Evolutionary conservation across 2,797 vertebrate species (phyloP), one percentile per base, ranked within the genome.

Genomic region (Okamejei kenojei): DNA sequence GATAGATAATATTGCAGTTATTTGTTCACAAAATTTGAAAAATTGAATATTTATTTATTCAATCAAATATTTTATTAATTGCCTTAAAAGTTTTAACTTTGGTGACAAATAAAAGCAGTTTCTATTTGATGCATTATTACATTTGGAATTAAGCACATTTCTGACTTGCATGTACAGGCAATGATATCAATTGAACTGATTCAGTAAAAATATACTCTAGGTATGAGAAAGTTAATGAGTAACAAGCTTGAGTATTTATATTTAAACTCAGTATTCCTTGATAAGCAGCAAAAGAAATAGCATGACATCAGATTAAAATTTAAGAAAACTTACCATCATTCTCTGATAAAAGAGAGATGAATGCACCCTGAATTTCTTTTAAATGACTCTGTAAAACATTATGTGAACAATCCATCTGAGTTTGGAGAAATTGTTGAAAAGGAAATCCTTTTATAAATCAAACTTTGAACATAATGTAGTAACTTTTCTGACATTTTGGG

Each of bases 301-400:
- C 35, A 88, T 15, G 76, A 13, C 35, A 2, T n/a, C 26, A 76
- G 88, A 38, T 73, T 91, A 91, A 91, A 91, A 1, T 4, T 45
- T 26, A 26, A 93, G 21, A 10, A 61, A 95, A 96, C 98, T 97
- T 96, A 99, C 99, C 99, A 94, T 99, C 99, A 73, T 97, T 97
- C 93, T 99, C 99, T 63, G 99, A 99, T 74, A 99, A 96, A 95
- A 98, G 94, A 11, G 97, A 98, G 96, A 99, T 98, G 96, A 99
- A 99, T 1, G 99, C 98, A 86, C 96, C 96, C 96, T 99, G 99
- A 95, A 99, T 99, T 94, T 99, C 98, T 95, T 99, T 99, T 94
- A 99, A 96, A 95, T 97, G 97, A 94, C 97, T 97, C 99, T 99
- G 95, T 45, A 96, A 94, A 94, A 91, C 9, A 95, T 93, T 10